Conservation (phyloP, 2,113 vertebrate genomes). For the Gymnobelideus leadbeateri region DNA sequence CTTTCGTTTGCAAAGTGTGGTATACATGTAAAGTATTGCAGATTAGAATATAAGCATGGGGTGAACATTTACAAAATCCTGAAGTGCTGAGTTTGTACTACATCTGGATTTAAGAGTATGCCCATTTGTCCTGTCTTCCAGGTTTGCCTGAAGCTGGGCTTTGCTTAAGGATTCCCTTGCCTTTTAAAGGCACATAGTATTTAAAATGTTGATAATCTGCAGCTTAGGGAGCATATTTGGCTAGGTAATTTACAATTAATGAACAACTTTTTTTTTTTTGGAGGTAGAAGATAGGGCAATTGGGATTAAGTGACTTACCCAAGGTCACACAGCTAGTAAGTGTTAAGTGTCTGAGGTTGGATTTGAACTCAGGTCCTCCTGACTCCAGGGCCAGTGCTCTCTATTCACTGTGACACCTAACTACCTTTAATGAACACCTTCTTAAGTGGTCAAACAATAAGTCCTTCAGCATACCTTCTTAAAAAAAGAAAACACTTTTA, state of each 20-base stretch:
- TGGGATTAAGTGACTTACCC: too few relatives aligned
- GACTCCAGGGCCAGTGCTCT: too few relatives aligned
- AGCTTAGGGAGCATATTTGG: neutral
- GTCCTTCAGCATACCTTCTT: neutral
- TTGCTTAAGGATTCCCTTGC: neutral
- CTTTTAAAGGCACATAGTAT: neutral
- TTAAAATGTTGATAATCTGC: neutral
- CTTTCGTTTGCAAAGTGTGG: neutral
- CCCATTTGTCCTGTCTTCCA: neutral
- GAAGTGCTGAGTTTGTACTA: neutral
- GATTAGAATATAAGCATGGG: neutral
- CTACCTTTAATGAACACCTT: neutral
- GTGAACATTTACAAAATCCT: neutral
- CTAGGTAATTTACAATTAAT: neutral
- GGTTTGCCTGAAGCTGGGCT: neutral
- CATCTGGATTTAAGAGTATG: neutral
- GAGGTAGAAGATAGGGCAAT: too few relatives aligned
- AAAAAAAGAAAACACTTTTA: neutral
- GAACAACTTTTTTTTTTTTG: neutral
- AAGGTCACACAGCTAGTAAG: too few relatives aligned
- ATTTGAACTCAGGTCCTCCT: too few relatives aligned
- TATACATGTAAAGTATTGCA: neutral
- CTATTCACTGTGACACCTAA: too few relatives aligned
- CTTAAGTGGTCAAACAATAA: neutral
- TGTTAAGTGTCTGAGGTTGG: too few relatives aligned